Conservation (phyloP, 1,140 invertebrate species). For the Globodera ellingtonae region DNA sequence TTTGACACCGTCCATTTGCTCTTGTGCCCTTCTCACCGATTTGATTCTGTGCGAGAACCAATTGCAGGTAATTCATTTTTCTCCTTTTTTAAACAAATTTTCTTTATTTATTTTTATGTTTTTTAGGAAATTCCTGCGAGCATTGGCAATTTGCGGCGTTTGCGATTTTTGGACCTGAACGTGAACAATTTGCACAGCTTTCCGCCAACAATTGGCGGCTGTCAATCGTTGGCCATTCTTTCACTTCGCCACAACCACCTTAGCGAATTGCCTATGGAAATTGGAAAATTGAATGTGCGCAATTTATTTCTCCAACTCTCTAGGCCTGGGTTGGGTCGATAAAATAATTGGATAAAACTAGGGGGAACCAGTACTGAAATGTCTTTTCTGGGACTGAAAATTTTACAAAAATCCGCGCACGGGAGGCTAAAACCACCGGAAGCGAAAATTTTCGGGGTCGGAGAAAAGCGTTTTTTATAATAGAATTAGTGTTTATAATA, state of each 20-base stretch:
- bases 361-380: too few species aligned
- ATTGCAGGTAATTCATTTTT: slow-evolving; percentile 46
- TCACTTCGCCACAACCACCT: slow-evolving; percentile 93
- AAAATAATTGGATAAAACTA: too few species aligned
- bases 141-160: slow-evolving; percentile 85
- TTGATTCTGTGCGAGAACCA: slow-evolving; percentile 93
- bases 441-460: too few species aligned
- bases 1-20: slow-evolving; percentile 87
- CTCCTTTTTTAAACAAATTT: neutral
- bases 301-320: neutral
- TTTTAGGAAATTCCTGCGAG: slow-evolving; percentile 78
- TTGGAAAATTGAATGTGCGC: slow-evolving; percentile 71
- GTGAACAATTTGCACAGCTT: slow-evolving; percentile 85
- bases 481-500: neutral
- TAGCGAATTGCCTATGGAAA: slow-evolving; percentile 64
- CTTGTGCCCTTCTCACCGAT: slow-evolving; percentile 90
- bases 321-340: too few species aligned
- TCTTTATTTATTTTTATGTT: slow-evolving; percentile 11
- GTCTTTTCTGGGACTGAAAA: too few species aligned
- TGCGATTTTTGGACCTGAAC: slow-evolving; percentile 87
- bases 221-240: slow-evolving; percentile 78
- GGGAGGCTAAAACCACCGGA: too few species aligned
- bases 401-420: too few species aligned
- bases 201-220: slow-evolving; percentile 74
- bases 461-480: too few species aligned